Base-by-base conservation (phyloP, 2,113 vertebrate species). In the Rana temporaria region DNA sequence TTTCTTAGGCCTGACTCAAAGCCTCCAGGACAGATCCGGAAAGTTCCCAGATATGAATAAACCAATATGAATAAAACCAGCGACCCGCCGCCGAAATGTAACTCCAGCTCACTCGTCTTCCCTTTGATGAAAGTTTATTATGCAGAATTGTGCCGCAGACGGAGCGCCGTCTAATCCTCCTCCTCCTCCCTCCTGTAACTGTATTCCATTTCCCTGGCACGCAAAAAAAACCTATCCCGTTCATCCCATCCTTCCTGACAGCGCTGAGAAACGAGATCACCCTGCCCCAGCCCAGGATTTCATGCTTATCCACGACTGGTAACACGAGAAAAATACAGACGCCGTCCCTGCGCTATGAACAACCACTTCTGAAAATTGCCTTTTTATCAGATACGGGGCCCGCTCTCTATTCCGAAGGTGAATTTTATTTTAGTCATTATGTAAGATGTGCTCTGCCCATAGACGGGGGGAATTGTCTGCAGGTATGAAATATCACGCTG, bases 301-400 rank as follows among this genome's bases (percentile, higher is more conserved):
- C 87, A 82, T 75, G 88, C 83, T 74, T 84, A 84, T 88, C 55
- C 86, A 86, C 84, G 78, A 53, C 71, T 86, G 62, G 67, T 88
- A 87, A 86, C 87, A 80, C 79, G 69, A 78, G 52, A 74, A 34
- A 85, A 86, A 78, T 86, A 84, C 78, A 81, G 38, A 76, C 75
- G 85, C 66, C 63, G 84, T 52, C 84, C 71, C 87, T 84, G 81
- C 80, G 86, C 78, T 84, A 81, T 84, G 82, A 87, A 84, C 87
- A 85, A 89, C 75, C 86, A 87, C 86, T 89, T 87, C 74, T 81
- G 84, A 86, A 86, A 76, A 75, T 84, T 77, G 56, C 42, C 8
- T 55, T 73, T 63, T 32, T 66, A 55, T 53, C 63, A 66, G 42
- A 78, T 78, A 48, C 22, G 55, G 55, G 66, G 22, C 68, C 34